Conservation (phyloP, 2,113 vertebrate genomes). For the Aldabrachelys gigantea region DNA sequence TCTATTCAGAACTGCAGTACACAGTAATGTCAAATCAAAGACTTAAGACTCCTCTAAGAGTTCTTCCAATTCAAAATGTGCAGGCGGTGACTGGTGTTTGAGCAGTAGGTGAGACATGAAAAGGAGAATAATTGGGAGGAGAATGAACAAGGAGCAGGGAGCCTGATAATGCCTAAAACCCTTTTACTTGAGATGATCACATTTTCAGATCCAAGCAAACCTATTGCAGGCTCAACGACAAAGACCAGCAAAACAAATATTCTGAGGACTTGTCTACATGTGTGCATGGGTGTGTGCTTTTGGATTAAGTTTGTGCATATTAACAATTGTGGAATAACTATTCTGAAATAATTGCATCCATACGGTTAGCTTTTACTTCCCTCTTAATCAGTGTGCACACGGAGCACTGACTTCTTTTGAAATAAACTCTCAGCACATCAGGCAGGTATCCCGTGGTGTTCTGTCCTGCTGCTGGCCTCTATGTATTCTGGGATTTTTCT, state of each 20-base stretch:
- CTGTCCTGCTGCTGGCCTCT: no score
- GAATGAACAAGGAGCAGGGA: background rate
- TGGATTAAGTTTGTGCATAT: no score
- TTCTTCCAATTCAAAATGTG: constrained; percentile 1
- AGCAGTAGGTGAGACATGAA: background rate
- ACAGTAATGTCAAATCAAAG: background rate
- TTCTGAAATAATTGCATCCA: no score
- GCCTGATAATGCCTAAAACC: background rate
- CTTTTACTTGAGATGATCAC: background rate
- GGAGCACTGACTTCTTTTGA: no score
- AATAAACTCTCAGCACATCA: no score
- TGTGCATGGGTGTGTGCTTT: no score
- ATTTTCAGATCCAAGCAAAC: background rate
- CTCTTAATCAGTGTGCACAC: no score
- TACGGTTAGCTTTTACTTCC: no score
- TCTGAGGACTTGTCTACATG: background rate
- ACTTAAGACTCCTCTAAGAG: background rate
- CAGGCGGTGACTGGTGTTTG: constrained; percentile 24
- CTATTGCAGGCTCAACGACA: background rate
- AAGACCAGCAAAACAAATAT: background rate
- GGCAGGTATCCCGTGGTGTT: no score
- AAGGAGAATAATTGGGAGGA: background rate
- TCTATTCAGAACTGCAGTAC: background rate
- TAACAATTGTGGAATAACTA: no score
- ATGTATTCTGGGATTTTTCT: no score